Conservation (phyloP, 2,888 invertebrate species). For the Sminthurinus aureus region DNA sequence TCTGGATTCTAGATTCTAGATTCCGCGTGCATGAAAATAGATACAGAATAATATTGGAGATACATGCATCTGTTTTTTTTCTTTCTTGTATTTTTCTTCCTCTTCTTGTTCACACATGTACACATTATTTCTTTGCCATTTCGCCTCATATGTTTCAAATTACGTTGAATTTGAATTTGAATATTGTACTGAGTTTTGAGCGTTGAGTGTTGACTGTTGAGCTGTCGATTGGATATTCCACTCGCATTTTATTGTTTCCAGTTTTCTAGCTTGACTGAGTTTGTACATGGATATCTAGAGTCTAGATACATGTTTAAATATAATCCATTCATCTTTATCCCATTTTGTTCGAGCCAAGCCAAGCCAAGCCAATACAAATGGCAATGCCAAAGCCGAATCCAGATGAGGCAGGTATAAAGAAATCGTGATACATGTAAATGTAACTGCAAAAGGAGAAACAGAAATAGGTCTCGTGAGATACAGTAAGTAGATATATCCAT, state of each 20-base stretch:
- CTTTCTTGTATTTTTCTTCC: too few species aligned
- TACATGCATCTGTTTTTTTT: too few species aligned
- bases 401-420: too few species aligned
- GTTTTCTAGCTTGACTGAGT: slow-evolving; percentile 17
- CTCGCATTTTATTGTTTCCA: slow-evolving; percentile 41
- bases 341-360: neutral
- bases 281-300: neutral
- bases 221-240: slow-evolving; percentile 30
- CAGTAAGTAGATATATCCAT: too few species aligned
- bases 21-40: too few species aligned
- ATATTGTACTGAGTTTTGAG: slow-evolving; percentile 34
- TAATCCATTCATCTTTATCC: neutral
- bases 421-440: too few species aligned
- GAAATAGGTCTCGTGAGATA: neutral
- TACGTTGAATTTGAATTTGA: slow-evolving; percentile 37
- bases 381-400: too few species aligned
- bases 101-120: too few species aligned
- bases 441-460: neutral
- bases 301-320: neutral
- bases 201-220: too few species aligned
- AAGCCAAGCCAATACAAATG: neutral
- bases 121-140: neutral
- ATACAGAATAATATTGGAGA: too few species aligned
- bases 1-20: too few species aligned
- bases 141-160: slow-evolving; percentile 33